Conservation (phyloP, 2,797 vertebrate species). For the Phoebastria nigripes region DNA sequence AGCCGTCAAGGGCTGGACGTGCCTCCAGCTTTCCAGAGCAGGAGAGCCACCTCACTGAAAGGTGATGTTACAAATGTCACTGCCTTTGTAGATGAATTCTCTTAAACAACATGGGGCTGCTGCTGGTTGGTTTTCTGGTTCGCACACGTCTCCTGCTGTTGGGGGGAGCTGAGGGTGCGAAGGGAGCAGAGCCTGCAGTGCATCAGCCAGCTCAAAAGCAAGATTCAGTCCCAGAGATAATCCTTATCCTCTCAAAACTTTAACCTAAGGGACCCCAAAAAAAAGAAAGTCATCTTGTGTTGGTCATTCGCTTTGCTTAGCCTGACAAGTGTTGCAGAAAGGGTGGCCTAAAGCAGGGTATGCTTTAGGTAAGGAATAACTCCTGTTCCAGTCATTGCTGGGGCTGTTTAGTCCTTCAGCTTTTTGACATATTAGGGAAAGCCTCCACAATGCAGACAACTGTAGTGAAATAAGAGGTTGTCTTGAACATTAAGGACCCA, state of each 20-base stretch:
- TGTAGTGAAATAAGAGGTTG: background rate
- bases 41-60: background rate
- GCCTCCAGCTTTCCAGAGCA: background rate
- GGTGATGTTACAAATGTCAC: background rate
- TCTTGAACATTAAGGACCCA: background rate
- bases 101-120: background rate
- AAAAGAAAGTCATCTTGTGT: background rate
- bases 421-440: background rate
- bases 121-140: background rate
- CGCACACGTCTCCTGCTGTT: fast-evolving
- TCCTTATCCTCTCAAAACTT: background rate
- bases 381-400: background rate
- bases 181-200: background rate
- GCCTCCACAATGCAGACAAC: fast-evolving
- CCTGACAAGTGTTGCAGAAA: background rate
- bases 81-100: background rate
- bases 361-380: background rate
- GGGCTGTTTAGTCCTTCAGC: background rate
- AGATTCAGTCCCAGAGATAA: background rate
- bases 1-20: background rate
- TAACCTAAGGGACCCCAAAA: background rate
- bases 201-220: background rate
- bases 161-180: background rate
- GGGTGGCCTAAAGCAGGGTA: background rate
- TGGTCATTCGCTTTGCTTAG: background rate